Evolutionary conservation across 2,797 vertebrate species (phyloP), one percentile per base, ranked within the genome.

Genomic region (Periparus ater): DNA sequence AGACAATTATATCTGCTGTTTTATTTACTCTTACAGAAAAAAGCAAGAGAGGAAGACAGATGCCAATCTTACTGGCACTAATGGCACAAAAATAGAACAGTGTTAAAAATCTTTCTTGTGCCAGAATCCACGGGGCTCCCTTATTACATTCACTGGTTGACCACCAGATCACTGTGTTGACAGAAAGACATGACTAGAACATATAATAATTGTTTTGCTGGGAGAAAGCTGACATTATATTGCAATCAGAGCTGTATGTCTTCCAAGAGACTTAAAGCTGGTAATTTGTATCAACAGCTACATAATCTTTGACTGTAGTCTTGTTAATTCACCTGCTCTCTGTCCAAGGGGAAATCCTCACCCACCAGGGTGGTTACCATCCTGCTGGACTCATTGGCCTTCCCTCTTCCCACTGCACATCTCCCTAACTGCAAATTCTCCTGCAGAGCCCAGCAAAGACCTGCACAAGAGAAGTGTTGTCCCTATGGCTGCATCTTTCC

Each of bases 1-100:
- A 22, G n/a, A 32, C 19, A 10, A 20, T n/a, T 48, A 1, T 11
- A 58, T 16, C 36, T 13, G 50, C 23, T 0, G 0, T 14, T 88
- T 84, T 57, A 42, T 72, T 74, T 74, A 62, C 66, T 86, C 47
- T 75, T 58, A 26, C 8, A 32, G 47, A 86, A 85, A 15, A 18
- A 74, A 51, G 21, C 3, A 58, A 61, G 30, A 94, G 18, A 73
- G 13, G 70, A 77, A 80, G 29, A 44, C 9, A 27, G n/a, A 42
- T 18, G 29, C 15, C 58, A 54, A 17, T 36, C 32, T 55, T 32
- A 6, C 70, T 61, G 34, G 17, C 38, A 48, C 47, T 55, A 54
- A 76, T 0, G 0, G 30, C 62, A 70, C 23, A 86, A 66, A 75
- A 88, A 45, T 4, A 53, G 14, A 72, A 11, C 8, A 45, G 57